Percentiles rank a stretch among this genome's conserved stretches.
Evolutionary conservation across 1,140 invertebrate species (phyloP).

Genomic region (silkworm (Bombyx mori)): DNA sequence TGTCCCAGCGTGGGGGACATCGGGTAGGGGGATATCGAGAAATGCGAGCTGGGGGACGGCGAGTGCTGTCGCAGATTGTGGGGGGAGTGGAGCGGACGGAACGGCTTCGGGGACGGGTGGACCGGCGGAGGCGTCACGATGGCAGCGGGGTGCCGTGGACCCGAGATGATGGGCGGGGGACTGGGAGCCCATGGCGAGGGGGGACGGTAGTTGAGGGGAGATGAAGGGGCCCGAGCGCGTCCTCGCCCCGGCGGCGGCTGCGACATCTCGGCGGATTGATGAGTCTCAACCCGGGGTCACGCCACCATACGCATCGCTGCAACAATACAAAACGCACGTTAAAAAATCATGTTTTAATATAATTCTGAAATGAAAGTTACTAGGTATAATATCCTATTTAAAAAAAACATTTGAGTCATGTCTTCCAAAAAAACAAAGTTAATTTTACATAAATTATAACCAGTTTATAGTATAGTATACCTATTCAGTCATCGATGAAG

Average conservation of each 20-base stretch:
- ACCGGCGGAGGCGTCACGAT: slow-evolving; percentile 64
- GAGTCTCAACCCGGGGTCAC: slow-evolving; percentile 68
- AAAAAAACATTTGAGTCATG: too few species aligned
- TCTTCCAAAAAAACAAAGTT: too few species aligned
- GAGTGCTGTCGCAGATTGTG: slow-evolving; percentile 54
- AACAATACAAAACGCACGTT: slow-evolving; percentile 35
- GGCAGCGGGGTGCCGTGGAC: slow-evolving; percentile 66
- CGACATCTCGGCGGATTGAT: slow-evolving; percentile 71
- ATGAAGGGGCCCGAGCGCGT: slow-evolving; percentile 65
- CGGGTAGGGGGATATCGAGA: slow-evolving; percentile 66
- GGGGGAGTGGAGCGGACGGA: slow-evolving; percentile 72
- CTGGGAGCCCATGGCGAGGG: slow-evolving; percentile 76
- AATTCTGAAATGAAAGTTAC: neutral
- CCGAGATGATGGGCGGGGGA: slow-evolving; percentile 75
- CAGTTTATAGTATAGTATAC: too few species aligned
- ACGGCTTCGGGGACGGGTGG: slow-evolving; percentile 53
- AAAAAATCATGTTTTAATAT: slow-evolving; percentile 6
- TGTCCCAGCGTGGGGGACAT: slow-evolving; percentile 72
- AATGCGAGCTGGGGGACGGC: slow-evolving; percentile 60
- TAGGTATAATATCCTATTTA: too few species aligned
- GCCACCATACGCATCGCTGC: slow-evolving; percentile 64
- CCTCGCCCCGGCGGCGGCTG: slow-evolving; percentile 69
- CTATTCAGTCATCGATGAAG: too few species aligned
- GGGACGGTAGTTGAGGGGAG: slow-evolving; percentile 73
- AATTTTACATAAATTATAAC: too few species aligned